Conservation (phyloP, 2,888 invertebrate genomes). For the Mechanitis mazaeus region DNA sequence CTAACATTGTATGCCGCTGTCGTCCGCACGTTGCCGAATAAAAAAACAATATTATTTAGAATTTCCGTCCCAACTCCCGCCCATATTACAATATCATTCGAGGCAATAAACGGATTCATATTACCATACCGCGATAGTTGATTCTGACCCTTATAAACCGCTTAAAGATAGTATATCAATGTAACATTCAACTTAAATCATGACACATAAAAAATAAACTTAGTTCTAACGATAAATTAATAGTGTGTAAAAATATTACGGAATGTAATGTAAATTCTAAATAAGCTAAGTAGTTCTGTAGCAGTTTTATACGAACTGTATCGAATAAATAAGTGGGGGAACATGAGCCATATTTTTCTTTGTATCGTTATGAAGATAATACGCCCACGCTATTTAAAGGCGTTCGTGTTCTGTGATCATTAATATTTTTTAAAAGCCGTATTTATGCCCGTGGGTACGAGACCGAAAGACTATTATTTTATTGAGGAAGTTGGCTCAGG, state of each 20-base stretch:
- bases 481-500: conserved; percentile 70
- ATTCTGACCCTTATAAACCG: conserved; percentile 35
- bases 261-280: too few relatives aligned
- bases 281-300: too few relatives aligned
- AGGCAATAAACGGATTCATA: conserved; percentile 37
- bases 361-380: conserved; percentile 21
- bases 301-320: too few relatives aligned
- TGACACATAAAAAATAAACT: not conserved
- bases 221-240: not conserved
- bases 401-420: conserved; percentile 31
- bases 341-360: conserved; percentile 12
- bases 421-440: conserved; percentile 34
- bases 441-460: conserved; percentile 32
- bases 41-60: conserved; percentile 28
- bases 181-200: conserved; percentile 12
- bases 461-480: conserved; percentile 59
- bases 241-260: too few relatives aligned
- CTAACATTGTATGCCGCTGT: conserved; percentile 25
- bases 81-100: conserved; percentile 31
- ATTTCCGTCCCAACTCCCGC: conserved; percentile 21
- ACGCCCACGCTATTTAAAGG: conserved; percentile 28
- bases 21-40: conserved; percentile 22
- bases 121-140: conserved; percentile 36
- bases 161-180: conserved; percentile 17
- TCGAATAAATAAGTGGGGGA: not conserved